Conservation (phyloP, 2,888 invertebrate species). For the Zaprionus lineosus region DNA sequence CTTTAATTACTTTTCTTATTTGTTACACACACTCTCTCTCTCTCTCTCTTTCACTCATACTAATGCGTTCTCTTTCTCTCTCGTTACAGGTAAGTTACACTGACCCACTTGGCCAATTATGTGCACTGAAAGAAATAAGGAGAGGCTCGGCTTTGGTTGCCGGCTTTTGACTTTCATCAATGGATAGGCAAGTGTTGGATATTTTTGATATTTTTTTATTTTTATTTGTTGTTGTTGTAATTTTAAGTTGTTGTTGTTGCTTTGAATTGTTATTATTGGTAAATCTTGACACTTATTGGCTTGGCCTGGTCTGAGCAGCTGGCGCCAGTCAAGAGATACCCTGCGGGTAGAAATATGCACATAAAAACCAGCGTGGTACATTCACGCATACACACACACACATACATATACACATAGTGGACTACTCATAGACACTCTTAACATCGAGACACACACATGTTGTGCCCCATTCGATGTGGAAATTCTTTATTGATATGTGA, state of each 20-base stretch:
- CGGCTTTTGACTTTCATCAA: constrained; percentile 60
- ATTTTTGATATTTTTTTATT: constrained; percentile 14
- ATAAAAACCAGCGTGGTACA: constrained; percentile 38
- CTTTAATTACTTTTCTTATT: constrained; percentile 59
- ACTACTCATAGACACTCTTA: too few relatives aligned
- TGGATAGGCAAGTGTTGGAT: constrained; percentile 40
- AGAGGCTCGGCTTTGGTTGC: constrained; percentile 4
- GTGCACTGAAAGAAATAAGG: constrained; percentile 36
- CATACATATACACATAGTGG: too few relatives aligned
- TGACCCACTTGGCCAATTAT: constrained; percentile 69
- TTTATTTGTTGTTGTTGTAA: constrained; percentile 17
- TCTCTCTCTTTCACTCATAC: background rate
- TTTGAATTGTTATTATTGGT: background rate
- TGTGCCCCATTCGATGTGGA: constrained; percentile 43
- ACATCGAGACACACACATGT: too few relatives aligned
- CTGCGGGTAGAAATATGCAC: constrained; percentile 45
- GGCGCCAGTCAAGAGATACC: constrained; percentile 39
- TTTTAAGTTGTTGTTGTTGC: constrained; percentile 3
- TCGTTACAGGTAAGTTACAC: constrained; percentile 65
- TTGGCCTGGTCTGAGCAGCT: background rate
- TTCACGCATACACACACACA: too few relatives aligned
- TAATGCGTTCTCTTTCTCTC: constrained; percentile 30
- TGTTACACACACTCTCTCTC: constrained; percentile 13
- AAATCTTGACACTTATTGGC: constrained; percentile 42
- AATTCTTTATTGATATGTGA: constrained; percentile 74